Base-by-base conservation (phyloP, 2,797 vertebrate species). In the Chelon auratus region DNA sequence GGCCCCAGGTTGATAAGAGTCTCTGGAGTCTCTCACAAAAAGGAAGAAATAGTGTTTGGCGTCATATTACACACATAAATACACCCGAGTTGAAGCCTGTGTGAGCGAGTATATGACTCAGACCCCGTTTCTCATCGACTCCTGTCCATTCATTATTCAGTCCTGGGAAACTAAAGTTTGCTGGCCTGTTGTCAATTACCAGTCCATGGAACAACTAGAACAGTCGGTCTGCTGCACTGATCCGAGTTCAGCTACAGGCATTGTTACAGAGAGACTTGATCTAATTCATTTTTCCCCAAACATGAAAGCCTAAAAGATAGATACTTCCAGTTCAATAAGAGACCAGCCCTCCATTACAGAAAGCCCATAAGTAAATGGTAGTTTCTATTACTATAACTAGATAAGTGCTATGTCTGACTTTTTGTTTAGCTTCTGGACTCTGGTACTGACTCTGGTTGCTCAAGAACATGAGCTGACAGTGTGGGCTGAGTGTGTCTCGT, bases 131-230 rank as follows among this genome's bases (percentile, higher is more conserved):
- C 54, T 89, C 67, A 55, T 55, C 0, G 0, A 79, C 57, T 65
- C 48, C 14, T 30, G 50, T 67, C 59, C 80, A 88, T 87, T 89
- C 74, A 90, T 89, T 89, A 91, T 86, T 87, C 61, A 89, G 78
- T 77, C 56, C 72, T 57, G 60, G 68, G 71, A 89, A 81, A 84
- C 73, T 72, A 51, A 68, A 58, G 68, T 77, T 73, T 80, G 61
- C 53, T 55, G 59, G 60, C 47, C 45, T 66, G 66, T 76, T 69
- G 68, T 76, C 67, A 73, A 66, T 70, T 58, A 67, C 43, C 40
- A 72, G 42, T 58, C 24, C 4, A 26, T 17, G 42, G 3, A 68
- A 53, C 62, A 78, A 82, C 43, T 3, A 54, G 55, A 20, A 65
- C 40, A 67, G 26, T 52, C 56, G 48, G 15, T 39, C 56, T 68